Evolutionary conservation across 2,113 vertebrate species (phyloP), one percentile per base, ranked within the genome.

Genomic region (Eira barbara): DNA sequence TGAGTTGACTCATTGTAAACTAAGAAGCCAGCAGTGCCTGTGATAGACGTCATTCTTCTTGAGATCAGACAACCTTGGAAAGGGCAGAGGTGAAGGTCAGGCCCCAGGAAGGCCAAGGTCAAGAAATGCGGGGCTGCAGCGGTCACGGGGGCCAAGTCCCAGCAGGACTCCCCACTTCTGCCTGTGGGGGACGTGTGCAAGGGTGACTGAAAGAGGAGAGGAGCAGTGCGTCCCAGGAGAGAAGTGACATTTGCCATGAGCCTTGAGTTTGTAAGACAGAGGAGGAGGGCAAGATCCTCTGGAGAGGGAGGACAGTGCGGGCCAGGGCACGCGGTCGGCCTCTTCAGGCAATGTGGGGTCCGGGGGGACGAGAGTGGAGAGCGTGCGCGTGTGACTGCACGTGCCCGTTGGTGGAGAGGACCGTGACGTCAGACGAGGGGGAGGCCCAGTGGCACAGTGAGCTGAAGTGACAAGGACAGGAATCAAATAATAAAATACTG

Each of bases 171-270:
- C 57, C 20, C 3, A 6, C 15, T 39, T 6, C n/a, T 27, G 9
- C 42, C 21, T 13, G 4, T 1, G 5, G 29, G 36, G 27, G 21
- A 74, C n/a, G 17, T 0, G 0, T 0, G 2, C 47, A 7, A 25
- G 6, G 0, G 17, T 18, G 27, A 7, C 49, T 34, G 71, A 34
- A 47, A 67, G 25, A 13, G 39, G 21, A 78, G 69, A 67, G 18
- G 9, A 36, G 42, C 29, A 65, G 13, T 4, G 36, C 9, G 18
- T 39, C 71, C 7, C 8, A 29, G 71, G 69, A 34, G 8, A 45
- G 14, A 71, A 34, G n/a, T 3, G 31, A 10, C 27, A 9, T 15
- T 34, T 10, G 4, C 8, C 5, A 7, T 6, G 21, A 31, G 47
- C 29, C 15, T 39, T 31, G 20, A 34, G 18, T 47, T 47, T 39